phyloP scores from a whole-genome alignment of 2,888 invertebrate genomes.

The Xanthorhoe designata region DNA sequence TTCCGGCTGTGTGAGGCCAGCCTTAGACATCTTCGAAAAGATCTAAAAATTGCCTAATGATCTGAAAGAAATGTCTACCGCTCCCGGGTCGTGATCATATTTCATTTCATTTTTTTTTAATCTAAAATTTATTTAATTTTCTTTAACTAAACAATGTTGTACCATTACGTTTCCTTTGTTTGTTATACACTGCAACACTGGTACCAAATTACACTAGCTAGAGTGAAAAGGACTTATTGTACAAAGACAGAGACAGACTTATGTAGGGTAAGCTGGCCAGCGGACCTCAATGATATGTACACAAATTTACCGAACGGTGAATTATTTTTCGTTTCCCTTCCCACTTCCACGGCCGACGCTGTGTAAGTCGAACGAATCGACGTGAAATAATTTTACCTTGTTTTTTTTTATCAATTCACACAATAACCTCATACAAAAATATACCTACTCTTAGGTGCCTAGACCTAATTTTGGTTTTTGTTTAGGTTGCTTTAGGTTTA shows the following conservation, averaged over 20 bases:
- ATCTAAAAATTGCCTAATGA: no score
- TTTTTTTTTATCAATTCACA: not conserved
- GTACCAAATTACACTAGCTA: slow-evolving; percentile 47
- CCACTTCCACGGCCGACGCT: not conserved
- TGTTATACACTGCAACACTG: slow-evolving; percentile 60
- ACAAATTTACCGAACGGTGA: slow-evolving; percentile 33
- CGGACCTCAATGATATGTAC: slow-evolving; percentile 61
- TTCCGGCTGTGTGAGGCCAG: no score
- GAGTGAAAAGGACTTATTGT: slow-evolving; percentile 57
- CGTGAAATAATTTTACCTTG: slow-evolving; percentile 1
- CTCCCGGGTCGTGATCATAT: no score
- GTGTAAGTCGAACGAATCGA: not conserved
- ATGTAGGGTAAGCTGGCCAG: slow-evolving; percentile 74
- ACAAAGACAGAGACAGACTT: slow-evolving; percentile 61
- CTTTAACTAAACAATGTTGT: no score
- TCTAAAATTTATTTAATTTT: no score
- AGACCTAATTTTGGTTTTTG: no score
- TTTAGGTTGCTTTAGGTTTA: no score
- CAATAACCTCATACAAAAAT: no score
- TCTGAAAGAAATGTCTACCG: no score
- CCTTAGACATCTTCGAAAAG: no score
- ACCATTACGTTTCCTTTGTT: slow-evolving; percentile 15
- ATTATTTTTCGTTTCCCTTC: slow-evolving; percentile 17
- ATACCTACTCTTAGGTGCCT: no score
- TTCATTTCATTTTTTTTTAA: no score